A percentile compares a stretch with the other conserved stretches of the same genome.
Evolutionary conservation across 2,888 invertebrate genomes (phyloP).

Genomic region (Leptopilina drosophilae): DNA sequence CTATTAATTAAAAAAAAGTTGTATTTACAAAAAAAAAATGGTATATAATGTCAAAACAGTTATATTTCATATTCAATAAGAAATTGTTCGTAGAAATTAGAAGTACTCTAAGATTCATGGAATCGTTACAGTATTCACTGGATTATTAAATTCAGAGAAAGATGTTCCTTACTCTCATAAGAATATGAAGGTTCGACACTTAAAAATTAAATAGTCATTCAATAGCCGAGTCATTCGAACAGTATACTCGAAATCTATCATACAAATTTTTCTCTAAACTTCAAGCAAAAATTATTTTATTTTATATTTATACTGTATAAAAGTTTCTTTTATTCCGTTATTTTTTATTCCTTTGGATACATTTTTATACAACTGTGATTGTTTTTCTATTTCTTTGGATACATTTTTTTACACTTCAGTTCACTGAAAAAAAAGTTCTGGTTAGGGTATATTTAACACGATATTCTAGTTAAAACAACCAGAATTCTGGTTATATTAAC

Average conservation of each 20-base stretch:
- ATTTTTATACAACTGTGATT: no score
- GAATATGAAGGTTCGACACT: not conserved
- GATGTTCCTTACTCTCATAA: not conserved
- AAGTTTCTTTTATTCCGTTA: no score
- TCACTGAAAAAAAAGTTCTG: no score
- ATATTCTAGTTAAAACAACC: no score
- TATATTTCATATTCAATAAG: constrained; percentile 25
- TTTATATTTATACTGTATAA: no score
- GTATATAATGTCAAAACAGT: constrained; percentile 22
- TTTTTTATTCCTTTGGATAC: no score
- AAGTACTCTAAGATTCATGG: constrained; percentile 48
- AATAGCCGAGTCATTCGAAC: constrained; percentile 4
- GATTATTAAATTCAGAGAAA: constrained; percentile 39
- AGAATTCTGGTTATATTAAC: no score
- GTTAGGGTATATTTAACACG: no score
- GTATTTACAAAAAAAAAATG: constrained; percentile 6
- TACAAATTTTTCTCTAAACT: not conserved
- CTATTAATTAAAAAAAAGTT: constrained; percentile 19
- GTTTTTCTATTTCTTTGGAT: no score
- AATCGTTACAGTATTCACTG: constrained; percentile 50
- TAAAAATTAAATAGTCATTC: not conserved
- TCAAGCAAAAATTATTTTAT: not conserved
- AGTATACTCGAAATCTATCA: not conserved
- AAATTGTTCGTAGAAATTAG: constrained; percentile 50
- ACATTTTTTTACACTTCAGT: no score